phyloP scores from a whole-genome alignment of 2,888 invertebrate species.

The Noctua pronuba region DNA sequence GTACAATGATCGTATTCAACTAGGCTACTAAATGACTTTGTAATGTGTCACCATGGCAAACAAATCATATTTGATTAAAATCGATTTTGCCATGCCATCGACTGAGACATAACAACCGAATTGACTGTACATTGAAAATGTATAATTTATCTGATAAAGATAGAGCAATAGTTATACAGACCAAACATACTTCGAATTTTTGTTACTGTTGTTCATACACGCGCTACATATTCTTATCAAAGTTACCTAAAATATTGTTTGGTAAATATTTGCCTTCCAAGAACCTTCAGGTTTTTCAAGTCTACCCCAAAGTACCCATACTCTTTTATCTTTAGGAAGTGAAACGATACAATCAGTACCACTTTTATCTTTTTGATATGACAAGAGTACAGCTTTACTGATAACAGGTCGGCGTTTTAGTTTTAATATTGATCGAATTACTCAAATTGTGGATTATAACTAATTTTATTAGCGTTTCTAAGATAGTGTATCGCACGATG shows the following conservation, averaged over 20 bases:
- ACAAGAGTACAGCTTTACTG: conserved; percentile 56
- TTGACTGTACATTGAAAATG: neutral
- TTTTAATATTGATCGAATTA: conserved; percentile 39
- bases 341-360: conserved; percentile 46
- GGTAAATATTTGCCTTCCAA: conserved; percentile 47
- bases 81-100: neutral
- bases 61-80: conserved; percentile 1
- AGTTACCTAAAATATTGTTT: conserved; percentile 26
- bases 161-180: conserved; percentile 10
- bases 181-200: neutral
- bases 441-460: conserved; percentile 47
- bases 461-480: conserved; percentile 51
- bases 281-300: conserved; percentile 26
- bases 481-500: conserved; percentile 35
- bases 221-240: conserved; percentile 33
- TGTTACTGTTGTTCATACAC: conserved; percentile 20
- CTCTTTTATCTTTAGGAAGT: conserved; percentile 53
- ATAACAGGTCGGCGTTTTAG: conserved; percentile 47
- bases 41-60: neutral
- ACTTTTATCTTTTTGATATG: conserved; percentile 63
- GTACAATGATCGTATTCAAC: neutral
- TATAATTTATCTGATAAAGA: conserved; percentile 25
- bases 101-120: conserved; percentile 7
- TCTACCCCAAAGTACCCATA: conserved; percentile 1
- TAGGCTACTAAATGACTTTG: neutral